These are phyloP conservation scores for Calephelis nemesis DNA, from an alignment of 1,140 invertebrate genomes.

Conservation along the genomic window DNA sequence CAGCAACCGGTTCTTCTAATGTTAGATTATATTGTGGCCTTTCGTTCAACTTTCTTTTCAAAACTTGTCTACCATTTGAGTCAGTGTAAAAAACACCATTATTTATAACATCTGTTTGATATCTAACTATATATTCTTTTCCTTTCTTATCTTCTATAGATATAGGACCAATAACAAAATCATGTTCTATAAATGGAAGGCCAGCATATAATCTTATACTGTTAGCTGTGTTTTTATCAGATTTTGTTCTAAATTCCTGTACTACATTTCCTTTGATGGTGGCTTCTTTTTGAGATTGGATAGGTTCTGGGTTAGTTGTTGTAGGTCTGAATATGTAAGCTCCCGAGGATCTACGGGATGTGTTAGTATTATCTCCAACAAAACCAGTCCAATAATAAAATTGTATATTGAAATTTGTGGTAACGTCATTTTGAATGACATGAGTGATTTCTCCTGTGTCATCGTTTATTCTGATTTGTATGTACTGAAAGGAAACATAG, in stretches of 20 bases:
- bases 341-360: conserved; percentile 82
- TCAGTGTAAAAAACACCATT: conserved; percentile 93
- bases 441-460: conserved; percentile 35
- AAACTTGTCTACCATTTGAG: conserved; percentile 94
- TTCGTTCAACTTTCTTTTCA: conserved; percentile 86
- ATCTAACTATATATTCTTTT: conserved; percentile 91
- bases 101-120: conserved; percentile 82
- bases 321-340: conserved; percentile 90
- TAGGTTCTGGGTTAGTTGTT: conserved; percentile 30
- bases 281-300: conserved; percentile 82
- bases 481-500: conserved; percentile 37
- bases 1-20: conserved; percentile 81
- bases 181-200: conserved; percentile 86
- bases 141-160: conserved; percentile 86
- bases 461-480: conserved; percentile 41
- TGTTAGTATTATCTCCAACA: conserved; percentile 43
- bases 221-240: conserved; percentile 50
- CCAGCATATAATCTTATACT: conserved; percentile 84
- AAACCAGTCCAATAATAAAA: conserved; percentile 85
- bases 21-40: conserved; percentile 86
- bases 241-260: conserved; percentile 87
- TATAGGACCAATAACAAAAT: conserved; percentile 96
- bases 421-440: conserved; percentile 31
- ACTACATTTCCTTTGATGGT: conserved; percentile 84
- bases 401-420: conserved; percentile 45